phyloP scores from a whole-genome alignment of 2,888 invertebrate species.

The Pollenia griseotomentosa region DNA sequence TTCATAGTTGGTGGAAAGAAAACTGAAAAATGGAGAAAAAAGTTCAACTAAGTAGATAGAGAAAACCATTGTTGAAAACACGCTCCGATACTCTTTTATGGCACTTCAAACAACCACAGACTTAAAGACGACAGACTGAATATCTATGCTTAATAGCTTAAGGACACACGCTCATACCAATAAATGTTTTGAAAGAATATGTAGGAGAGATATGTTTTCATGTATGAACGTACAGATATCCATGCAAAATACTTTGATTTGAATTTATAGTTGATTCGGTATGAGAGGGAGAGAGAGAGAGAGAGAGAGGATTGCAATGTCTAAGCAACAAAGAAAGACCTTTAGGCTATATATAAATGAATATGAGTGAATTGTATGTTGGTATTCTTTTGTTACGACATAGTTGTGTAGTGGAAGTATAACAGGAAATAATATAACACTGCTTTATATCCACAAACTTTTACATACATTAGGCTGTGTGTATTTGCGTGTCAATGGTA shows the following conservation, averaged over 20 bases:
- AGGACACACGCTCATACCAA: conserved; percentile 5
- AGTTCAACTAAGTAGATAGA: conserved; percentile 51
- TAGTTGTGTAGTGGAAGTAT: conserved; percentile 37
- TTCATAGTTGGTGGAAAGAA: conserved; percentile 11
- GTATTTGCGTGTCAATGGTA: neutral
- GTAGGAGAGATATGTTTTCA: neutral
- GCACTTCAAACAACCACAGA: conserved; percentile 60
- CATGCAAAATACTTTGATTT: conserved; percentile 20
- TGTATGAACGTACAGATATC: neutral
- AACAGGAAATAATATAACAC: conserved; percentile 62
- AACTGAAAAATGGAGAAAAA: conserved; percentile 19
- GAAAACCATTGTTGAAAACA: conserved; percentile 67
- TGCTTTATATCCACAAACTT: conserved; percentile 3
- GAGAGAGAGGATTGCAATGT: neutral
- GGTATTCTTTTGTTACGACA: conserved; percentile 7
- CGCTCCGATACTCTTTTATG: conserved; percentile 63
- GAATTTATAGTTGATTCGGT: neutral
- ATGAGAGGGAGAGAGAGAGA: neutral
- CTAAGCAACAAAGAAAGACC: conserved; percentile 23
- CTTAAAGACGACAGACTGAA: conserved; percentile 44
- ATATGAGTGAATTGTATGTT: conserved; percentile 16
- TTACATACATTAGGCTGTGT: neutral
- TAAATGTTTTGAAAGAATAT: neutral
- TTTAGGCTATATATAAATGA: conserved; percentile 42
- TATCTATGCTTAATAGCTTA: conserved; percentile 5